Percentiles rank a stretch among this genome's conserved stretches.
Evolutionary conservation across 2,797 vertebrate species (phyloP).

Genomic region (Falco columbarius): DNA sequence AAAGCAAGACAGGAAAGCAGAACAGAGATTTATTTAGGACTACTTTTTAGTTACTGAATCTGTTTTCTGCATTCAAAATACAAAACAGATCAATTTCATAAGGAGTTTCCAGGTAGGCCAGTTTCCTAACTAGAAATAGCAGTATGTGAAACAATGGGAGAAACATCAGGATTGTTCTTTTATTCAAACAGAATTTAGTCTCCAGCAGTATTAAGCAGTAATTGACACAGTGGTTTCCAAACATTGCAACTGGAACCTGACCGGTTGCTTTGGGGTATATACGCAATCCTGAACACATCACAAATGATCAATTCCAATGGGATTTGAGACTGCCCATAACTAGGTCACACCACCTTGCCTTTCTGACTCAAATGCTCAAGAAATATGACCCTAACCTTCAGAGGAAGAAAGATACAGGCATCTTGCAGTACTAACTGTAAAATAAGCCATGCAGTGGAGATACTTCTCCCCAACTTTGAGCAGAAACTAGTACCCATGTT

Average conservation of each 20-base stretch:
- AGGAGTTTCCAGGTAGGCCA: neutral
- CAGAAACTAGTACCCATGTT: neutral
- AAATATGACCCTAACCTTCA: neutral
- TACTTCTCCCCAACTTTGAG: neutral
- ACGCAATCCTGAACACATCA: neutral
- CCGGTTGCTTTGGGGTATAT: neutral
- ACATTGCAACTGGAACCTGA: neutral
- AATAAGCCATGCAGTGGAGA: neutral
- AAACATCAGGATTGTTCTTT: neutral
- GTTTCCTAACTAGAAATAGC: neutral
- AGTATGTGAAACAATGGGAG: neutral
- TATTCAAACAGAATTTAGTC: neutral
- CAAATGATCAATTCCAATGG: neutral
- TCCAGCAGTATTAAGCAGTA: neutral
- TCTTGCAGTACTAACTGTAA: neutral
- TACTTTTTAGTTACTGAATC: neutral
- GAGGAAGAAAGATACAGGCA: neutral
- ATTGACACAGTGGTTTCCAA: neutral
- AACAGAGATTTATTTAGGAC: neutral
- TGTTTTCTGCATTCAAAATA: neutral
- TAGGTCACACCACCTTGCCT: neutral
- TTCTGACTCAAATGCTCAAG: neutral
- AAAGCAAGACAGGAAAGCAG: neutral
- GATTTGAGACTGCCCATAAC: neutral
- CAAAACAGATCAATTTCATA: neutral